Evolutionary conservation across 1,140 invertebrate genomes (phyloP).

Genomic region (Aporrectodea caliginosa): DNA sequence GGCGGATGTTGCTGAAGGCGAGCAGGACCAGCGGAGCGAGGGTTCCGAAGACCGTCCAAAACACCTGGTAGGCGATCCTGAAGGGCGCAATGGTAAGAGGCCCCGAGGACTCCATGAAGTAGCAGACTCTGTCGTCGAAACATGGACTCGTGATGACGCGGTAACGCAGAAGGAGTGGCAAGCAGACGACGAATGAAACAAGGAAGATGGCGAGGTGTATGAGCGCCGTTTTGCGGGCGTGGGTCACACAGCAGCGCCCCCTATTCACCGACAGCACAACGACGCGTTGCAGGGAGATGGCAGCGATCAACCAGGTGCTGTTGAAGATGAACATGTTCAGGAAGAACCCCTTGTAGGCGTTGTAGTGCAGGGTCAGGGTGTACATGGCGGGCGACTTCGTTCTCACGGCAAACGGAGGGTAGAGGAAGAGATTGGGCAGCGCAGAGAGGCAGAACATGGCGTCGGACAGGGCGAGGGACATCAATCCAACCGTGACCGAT

Average conservation of each 20-base stretch:
- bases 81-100: neutral
- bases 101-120: neutral
- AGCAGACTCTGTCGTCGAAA: neutral
- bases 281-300: constrained; percentile 8
- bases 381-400: neutral
- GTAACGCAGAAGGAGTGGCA: constrained; percentile 1
- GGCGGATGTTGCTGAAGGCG: constrained; percentile 28
- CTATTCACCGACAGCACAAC: neutral
- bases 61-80: constrained; percentile 10
- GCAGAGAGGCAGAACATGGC: constrained; percentile 22
- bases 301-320: constrained; percentile 27
- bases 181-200: constrained; percentile 1
- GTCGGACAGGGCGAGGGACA: constrained; percentile 27
- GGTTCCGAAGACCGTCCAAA: constrained; percentile 21
- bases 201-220: neutral
- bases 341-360: constrained; percentile 12
- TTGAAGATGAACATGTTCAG: constrained; percentile 30
- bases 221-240: neutral
- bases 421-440: constrained; percentile 12
- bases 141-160: constrained; percentile 5
- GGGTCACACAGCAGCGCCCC: neutral
- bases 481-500: constrained; percentile 15
- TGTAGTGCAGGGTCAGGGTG: no score
- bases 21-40: constrained; percentile 22
- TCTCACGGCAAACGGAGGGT: neutral